Base-by-base conservation (phyloP, 2,113 vertebrate genomes). In the Toxostoma redivivum region DNA sequence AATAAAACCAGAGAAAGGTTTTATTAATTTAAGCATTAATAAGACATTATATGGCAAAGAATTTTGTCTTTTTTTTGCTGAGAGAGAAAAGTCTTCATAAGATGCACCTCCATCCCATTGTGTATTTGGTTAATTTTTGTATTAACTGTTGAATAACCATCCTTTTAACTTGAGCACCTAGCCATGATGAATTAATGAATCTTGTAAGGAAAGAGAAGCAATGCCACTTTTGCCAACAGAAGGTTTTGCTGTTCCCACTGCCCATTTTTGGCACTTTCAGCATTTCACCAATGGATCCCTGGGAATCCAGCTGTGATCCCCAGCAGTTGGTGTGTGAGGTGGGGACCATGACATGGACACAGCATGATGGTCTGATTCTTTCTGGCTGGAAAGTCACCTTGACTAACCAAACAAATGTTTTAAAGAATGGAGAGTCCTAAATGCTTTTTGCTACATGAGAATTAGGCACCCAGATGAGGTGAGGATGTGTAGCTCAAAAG, bases 251-350 rank as follows among this genome's bases (percentile, higher is more conserved):
- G 8, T 66, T 57, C 10, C 11, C 15, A 9, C 4, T 78, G 28
- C 28, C 33, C 15, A 2, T 56, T 81, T 37, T 27, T 84, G 65
- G 28, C 20, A 21, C 7, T 71, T 61, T 42, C 31, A 57, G 10
- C 5, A 1, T 74, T 87, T 81, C 51, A 60, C 20, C 0, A 0
- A 5, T 42, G 33, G 25, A 71, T 79, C 9, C 21, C 23, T 10
- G 37, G 60, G 18, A 81, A 84, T 40, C 7, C 54, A 64, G 7
- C 31, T 60, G 62, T 67, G 57, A 28, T 70, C 24, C 28, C 23
- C 11, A 61, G 24, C 22, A 81, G 15, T 16, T 76, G 47, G 6
- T 57, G 42, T 28, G 7, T 37, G n/a, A 57, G 24, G 9, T 65
- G 45, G 18, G 33, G 25, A 48, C n/a, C 6, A 11, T 33, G 47